Evolutionary conservation across 2,797 vertebrate species (phyloP).

Genomic region (Lithobates sylvaticus): DNA sequence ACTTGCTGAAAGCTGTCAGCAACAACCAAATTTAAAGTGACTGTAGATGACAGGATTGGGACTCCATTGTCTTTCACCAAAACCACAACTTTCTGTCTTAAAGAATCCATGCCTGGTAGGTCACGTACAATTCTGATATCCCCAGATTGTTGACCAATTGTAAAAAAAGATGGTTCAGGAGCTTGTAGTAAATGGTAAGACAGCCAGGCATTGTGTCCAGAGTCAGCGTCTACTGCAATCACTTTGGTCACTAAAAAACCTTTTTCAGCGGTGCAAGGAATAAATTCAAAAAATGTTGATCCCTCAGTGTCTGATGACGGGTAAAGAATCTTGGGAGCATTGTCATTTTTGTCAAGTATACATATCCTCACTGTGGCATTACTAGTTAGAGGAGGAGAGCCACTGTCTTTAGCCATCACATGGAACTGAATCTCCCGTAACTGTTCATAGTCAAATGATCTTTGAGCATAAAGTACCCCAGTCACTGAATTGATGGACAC

Average conservation of each 20-base stretch:
- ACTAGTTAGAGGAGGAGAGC: slow-evolving; percentile 61
- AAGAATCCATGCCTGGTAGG: neutral
- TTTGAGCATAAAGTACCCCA: slow-evolving; percentile 75
- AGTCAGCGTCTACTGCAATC: slow-evolving; percentile 73
- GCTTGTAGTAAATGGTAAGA: slow-evolving; percentile 32
- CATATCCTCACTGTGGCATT: slow-evolving; percentile 61
- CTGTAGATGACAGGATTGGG: slow-evolving; percentile 72
- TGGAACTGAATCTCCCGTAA: slow-evolving; percentile 67
- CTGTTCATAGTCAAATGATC: slow-evolving; percentile 78
- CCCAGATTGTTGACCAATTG: slow-evolving; percentile 17
- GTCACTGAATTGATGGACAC: slow-evolving; percentile 66
- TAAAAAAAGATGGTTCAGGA: slow-evolving; percentile 13
- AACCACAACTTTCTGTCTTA: slow-evolving; percentile 13
- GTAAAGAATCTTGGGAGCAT: slow-evolving; percentile 49
- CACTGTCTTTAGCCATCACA: slow-evolving; percentile 74
- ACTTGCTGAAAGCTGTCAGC: slow-evolving; percentile 78
- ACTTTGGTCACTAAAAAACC: slow-evolving; percentile 74
- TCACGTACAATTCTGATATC: slow-evolving; percentile 24
- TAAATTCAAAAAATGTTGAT: slow-evolving; percentile 48
- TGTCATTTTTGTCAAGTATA: slow-evolving; percentile 66
- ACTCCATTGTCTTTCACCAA: slow-evolving; percentile 44
- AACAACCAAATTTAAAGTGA: slow-evolving; percentile 78
- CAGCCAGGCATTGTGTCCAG: slow-evolving; percentile 71
- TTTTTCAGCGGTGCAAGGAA: slow-evolving; percentile 73
- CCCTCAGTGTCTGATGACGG: neutral